Percentiles rank a stretch among this genome's conserved stretches.
These are phyloP conservation scores for Xestobium rufovillosum DNA, from an alignment of 2,888 invertebrate species.

Conservation along the genomic window DNA sequence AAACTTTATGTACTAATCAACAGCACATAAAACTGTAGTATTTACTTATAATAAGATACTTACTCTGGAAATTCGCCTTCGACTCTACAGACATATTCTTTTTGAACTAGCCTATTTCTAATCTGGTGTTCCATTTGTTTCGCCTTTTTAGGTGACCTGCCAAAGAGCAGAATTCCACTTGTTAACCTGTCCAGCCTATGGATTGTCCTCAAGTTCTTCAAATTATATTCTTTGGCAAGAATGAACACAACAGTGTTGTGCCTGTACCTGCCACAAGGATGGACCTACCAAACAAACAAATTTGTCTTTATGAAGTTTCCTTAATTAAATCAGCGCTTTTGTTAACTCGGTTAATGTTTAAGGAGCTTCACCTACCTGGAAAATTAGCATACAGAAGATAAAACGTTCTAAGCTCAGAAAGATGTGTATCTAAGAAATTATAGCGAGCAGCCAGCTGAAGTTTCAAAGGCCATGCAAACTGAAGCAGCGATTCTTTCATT, in stretches of 20 bases:
- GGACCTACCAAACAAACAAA: slow-evolving; percentile 59
- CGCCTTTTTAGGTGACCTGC: slow-evolving; percentile 88
- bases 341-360: slow-evolving; percentile 4
- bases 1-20: too few relatives aligned
- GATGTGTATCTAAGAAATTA: too few relatives aligned
- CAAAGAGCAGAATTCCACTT: slow-evolving; percentile 85
- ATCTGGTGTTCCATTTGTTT: slow-evolving; percentile 94
- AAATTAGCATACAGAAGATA: slow-evolving; percentile 2
- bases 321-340: neutral
- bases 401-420: too few relatives aligned
- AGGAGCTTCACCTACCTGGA: slow-evolving; percentile 2
- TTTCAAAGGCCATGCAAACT: too few relatives aligned
- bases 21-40: too few relatives aligned
- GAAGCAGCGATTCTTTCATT: too few relatives aligned
- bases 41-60: too few relatives aligned
- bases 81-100: slow-evolving; percentile 92
- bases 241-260: slow-evolving; percentile 97
- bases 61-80: slow-evolving; percentile 91
- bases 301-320: neutral
- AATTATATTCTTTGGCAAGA: slow-evolving; percentile 90
- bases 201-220: slow-evolving; percentile 87
- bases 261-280: slow-evolving; percentile 96
- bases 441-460: too few relatives aligned
- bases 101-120: slow-evolving; percentile 81
- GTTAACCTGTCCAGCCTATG: slow-evolving; percentile 96